These are phyloP conservation scores for Uria aalge DNA, from an alignment of 2,113 vertebrate genomes.

Conservation along the genomic window DNA sequence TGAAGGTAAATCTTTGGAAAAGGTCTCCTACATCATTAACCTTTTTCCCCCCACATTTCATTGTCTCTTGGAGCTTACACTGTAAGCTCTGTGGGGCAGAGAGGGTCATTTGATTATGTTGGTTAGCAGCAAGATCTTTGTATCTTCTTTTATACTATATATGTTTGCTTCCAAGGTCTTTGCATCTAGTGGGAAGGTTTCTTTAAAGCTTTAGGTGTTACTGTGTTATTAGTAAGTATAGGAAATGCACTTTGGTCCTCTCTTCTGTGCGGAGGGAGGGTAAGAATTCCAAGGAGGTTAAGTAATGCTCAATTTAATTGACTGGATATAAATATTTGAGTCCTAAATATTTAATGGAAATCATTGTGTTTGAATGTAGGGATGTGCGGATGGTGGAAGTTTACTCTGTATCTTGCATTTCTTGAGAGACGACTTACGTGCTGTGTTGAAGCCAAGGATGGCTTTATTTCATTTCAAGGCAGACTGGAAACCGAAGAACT, in stretches of 20 bases:
- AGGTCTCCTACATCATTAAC: neutral
- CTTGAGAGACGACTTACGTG: neutral
- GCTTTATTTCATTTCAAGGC: constrained; percentile 58
- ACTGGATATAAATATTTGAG: constrained; percentile 41
- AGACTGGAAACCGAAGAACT: constrained; percentile 53
- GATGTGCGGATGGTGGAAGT: neutral
- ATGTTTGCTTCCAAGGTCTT: neutral
- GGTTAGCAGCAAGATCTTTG: neutral
- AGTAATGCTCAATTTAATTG: constrained; percentile 29
- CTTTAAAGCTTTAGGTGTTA: neutral
- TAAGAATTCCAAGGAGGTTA: neutral
- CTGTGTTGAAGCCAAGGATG: neutral
- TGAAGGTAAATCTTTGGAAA: neutral
- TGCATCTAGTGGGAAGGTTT: neutral
- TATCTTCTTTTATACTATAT: neutral
- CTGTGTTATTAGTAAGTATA: neutral
- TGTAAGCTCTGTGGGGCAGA: neutral
- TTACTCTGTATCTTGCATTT: constrained; percentile 2
- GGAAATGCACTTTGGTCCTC: neutral
- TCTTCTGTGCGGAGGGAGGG: neutral
- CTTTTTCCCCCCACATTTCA: neutral
- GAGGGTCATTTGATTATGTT: neutral
- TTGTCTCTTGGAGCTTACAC: neutral
- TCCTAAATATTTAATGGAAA: constrained; percentile 58
- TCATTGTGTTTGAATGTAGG: neutral